phyloP scores from a whole-genome alignment of 2,888 invertebrate species.

The Xestia ashworthii region DNA sequence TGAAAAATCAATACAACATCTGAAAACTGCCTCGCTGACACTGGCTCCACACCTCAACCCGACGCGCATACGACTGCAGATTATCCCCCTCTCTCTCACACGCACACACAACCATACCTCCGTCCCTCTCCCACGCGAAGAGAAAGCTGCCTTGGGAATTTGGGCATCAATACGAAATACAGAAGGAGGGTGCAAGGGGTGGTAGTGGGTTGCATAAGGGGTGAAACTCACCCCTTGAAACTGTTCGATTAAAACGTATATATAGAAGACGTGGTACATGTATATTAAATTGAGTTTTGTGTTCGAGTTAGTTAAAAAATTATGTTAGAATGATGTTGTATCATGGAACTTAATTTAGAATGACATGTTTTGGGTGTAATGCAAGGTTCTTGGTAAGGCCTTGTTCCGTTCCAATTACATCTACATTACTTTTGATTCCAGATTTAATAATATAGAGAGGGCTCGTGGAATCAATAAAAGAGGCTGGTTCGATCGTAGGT shows the following conservation, averaged over 20 bases:
- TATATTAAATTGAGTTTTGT: conserved; percentile 14
- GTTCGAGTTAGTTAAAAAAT: conserved; percentile 17
- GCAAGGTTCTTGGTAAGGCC: background rate
- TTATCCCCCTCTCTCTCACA: conserved; percentile 60
- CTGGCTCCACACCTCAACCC: conserved; percentile 57
- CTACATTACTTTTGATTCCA: background rate
- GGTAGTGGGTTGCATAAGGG: conserved; percentile 21
- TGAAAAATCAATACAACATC: background rate
- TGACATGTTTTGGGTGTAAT: conserved; percentile 18
- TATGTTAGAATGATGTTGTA: background rate
- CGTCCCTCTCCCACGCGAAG: conserved; percentile 59
- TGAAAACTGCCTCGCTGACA: conserved; percentile 47
- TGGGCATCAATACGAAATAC: conserved; percentile 59
- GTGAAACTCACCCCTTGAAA: conserved; percentile 17
- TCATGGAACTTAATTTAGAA: background rate
- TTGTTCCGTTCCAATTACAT: background rate
- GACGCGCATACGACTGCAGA: conserved; percentile 61
- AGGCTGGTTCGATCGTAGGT: background rate
- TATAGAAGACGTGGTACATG: background rate
- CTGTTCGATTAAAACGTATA: conserved; percentile 49
- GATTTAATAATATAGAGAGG: too few species aligned
- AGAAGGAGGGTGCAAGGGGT: conserved; percentile 46
- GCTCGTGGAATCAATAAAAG: background rate
- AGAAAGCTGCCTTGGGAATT: conserved; percentile 61
- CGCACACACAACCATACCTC: conserved; percentile 32